A percentile compares a stretch with the other conserved stretches of the same genome.
Conservation (phyloP, 2,797 vertebrate species). For the Eulemur mongoz region DNA sequence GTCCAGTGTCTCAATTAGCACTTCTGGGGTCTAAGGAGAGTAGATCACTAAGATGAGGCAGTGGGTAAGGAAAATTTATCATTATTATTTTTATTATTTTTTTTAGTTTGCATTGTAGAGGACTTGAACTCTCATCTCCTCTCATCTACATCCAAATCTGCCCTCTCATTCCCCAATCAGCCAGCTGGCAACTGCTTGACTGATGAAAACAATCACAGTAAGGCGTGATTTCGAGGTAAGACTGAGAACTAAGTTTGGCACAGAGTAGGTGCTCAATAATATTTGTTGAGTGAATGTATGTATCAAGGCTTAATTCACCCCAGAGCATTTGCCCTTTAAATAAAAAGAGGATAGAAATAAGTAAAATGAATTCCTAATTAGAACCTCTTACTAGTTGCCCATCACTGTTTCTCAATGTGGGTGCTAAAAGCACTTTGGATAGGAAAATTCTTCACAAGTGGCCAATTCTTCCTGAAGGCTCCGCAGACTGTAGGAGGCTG, state of each 20-base stretch:
- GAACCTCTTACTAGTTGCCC: neutral
- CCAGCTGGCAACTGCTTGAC: neutral
- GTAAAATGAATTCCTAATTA: neutral
- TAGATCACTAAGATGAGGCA: neutral
- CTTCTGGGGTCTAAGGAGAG: neutral
- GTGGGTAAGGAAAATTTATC: neutral
- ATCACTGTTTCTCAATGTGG: neutral
- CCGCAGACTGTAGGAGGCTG: neutral
- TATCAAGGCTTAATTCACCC: neutral
- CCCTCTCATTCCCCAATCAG: neutral
- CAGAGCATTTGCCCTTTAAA: neutral
- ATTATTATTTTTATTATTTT: neutral
- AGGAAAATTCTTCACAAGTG: neutral
- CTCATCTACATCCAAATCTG: neutral
- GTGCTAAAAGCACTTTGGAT: neutral
- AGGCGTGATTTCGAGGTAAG: neutral
- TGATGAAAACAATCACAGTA: neutral
- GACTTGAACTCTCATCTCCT: neutral
- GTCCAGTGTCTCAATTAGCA: neutral
- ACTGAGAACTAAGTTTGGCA: neutral
- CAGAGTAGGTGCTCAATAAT: neutral
- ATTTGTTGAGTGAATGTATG: neutral
- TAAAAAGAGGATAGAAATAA: neutral
- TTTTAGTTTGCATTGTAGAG: neutral
- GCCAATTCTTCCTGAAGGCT: neutral